Evolutionary conservation across 2,888 invertebrate species (phyloP), one percentile per base, ranked within the genome.

Genomic region (Synanthedon formicaeformis): DNA sequence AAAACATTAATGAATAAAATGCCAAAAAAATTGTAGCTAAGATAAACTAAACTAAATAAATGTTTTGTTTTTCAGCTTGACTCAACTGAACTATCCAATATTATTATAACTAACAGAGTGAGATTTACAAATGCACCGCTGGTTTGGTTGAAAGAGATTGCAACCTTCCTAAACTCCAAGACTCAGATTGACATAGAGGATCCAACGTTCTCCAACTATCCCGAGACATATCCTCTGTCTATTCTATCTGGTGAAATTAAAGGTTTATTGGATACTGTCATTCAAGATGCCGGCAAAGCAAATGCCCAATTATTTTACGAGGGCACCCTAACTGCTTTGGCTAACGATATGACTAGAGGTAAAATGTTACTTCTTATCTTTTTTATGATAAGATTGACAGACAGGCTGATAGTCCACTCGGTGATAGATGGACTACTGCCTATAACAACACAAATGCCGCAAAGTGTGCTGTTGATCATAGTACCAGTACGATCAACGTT

Each of bases 261-360:
- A 53, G 71, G 65, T 12, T 68, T 71, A 48, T 65, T 91, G 52
- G 82, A 88, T 52, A 81, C 71, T 62, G 81, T 89, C 0, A 63
- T 93, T 1, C 83, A 88, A 48, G 89, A 90, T 52, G 89, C 91
- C 8, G 92, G 92, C 0, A 88, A 89, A 58, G 82, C 88, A 5
- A 92, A 91, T 60, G 74, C 89, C 5, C 91, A 92, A 64, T 75
- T 92, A 59, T 94, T 93, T 74, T 94, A 91, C 64, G 93, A 93
- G 72, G 90, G 90, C 34, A 90, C 92, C 41, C 78, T 94, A 14
- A 91, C 91, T 6, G 88, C 91, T 13, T 89, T 94, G 85, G 92
- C 92, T 4, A 91, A 90, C 63, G 93, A 93, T 64, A 90, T 94
- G 89, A 90, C 90, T 51, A 92, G 91, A 84, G 92, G 92, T 81